A percentile compares a stretch with the other conserved stretches of the same genome.
These are phyloP conservation scores for Dysidea cf. avara DNA, from an alignment of 37 sponge, comb jelly and placozoan genomes.

Conservation along the genomic window DNA sequence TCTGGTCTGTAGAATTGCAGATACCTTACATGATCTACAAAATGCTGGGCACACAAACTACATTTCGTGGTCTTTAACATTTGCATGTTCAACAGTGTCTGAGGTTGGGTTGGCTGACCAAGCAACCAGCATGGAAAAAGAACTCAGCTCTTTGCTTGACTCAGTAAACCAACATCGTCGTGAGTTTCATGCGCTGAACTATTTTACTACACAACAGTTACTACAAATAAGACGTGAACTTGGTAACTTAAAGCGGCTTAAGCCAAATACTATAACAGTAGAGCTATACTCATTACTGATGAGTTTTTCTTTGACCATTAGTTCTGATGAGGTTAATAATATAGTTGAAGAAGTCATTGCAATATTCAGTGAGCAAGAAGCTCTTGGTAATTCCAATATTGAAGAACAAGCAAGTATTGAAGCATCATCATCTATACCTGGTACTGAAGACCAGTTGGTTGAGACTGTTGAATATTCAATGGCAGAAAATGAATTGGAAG, in stretches of 20 bases:
- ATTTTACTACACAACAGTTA: slow-evolving; percentile 70
- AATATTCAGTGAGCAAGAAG: too few relatives aligned
- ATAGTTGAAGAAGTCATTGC: too few relatives aligned
- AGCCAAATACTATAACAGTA: background rate
- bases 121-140: slow-evolving; percentile 42
- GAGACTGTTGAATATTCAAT: too few relatives aligned
- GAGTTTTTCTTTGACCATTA: too few relatives aligned
- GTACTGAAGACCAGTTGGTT: too few relatives aligned
- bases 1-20: slow-evolving; percentile 44
- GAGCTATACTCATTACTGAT: too few relatives aligned
- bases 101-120: slow-evolving; percentile 18
- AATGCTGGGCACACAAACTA: slow-evolving; percentile 52
- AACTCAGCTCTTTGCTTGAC: slow-evolving; percentile 36
- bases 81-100: background rate
- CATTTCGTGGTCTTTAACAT: slow-evolving; percentile 25
- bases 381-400: too few relatives aligned
- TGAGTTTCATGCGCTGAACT: slow-evolving; percentile 61
- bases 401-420: too few relatives aligned
- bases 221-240: slow-evolving; percentile 46
- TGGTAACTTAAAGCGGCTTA: slow-evolving; percentile 1
- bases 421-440: too few relatives aligned
- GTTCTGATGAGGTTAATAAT: too few relatives aligned
- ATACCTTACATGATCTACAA: slow-evolving; percentile 32
- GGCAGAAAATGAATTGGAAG: too few relatives aligned
- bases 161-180: slow-evolving; percentile 9